Percentiles rank a stretch among this genome's conserved stretches.
Conservation (phyloP, 2,113 vertebrate species). For the Eretmochelys imbricata region DNA sequence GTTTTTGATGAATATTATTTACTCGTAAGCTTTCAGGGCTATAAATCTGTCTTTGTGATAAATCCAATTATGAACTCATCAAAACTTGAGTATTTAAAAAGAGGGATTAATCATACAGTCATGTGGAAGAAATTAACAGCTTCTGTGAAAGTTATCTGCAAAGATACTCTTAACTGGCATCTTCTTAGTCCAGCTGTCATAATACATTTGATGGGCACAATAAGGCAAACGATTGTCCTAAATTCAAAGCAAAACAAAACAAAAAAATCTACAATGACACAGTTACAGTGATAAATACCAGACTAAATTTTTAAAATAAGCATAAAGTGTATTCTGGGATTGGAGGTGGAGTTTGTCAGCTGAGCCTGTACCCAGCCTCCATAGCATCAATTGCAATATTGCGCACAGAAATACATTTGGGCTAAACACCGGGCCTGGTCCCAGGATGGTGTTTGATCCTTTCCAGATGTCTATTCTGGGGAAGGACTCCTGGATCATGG, state of each 20-base stretch:
- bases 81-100: slow-evolving; percentile 52
- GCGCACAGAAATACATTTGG: background rate
- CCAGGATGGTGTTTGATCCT: slow-evolving; percentile 48
- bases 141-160: slow-evolving; percentile 59
- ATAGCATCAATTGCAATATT: background rate
- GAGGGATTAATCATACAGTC: slow-evolving; percentile 44
- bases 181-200: slow-evolving; percentile 13
- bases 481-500: background rate
- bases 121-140: slow-evolving; percentile 70
- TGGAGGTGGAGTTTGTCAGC: background rate
- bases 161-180: slow-evolving; percentile 28
- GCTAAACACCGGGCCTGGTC: slow-evolving; percentile 35
- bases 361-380: background rate
- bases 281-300: background rate
- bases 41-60: slow-evolving; percentile 58
- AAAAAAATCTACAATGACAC: background rate
- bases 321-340: background rate
- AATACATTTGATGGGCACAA: slow-evolving; percentile 17
- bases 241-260: background rate
- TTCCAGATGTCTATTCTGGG: slow-evolving; percentile 56
- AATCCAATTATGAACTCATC: slow-evolving; percentile 64
- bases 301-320: background rate
- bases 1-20: slow-evolving; percentile 39
- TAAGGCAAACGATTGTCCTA: slow-evolving; percentile 1
- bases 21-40: slow-evolving; percentile 16